Percentiles rank a stretch among this genome's conserved stretches.
phyloP scores from a whole-genome alignment of 2,888 invertebrate species.

The Eristalinus aeneus region DNA sequence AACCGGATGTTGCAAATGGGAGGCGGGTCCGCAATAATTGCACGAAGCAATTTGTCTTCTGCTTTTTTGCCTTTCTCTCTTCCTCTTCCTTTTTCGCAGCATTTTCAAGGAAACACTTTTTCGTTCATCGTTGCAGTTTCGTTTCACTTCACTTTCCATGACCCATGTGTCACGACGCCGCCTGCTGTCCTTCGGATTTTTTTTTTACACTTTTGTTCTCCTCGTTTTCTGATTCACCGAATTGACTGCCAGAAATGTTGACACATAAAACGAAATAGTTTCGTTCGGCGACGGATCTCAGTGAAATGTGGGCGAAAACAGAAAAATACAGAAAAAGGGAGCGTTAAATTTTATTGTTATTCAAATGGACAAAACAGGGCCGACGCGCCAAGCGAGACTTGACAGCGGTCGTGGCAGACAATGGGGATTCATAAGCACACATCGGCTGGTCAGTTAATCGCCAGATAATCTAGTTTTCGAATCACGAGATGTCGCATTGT shows the following conservation, averaged over 20 bases:
- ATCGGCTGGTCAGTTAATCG: not conserved
- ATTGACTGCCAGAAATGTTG: conserved; percentile 41
- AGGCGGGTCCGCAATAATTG: conserved; percentile 35
- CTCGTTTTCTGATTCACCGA: not conserved
- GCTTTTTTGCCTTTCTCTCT: not conserved
- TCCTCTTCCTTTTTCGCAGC: not conserved
- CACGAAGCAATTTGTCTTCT: conserved; percentile 40
- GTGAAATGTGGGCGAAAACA: conserved; percentile 5
- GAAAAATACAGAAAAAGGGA: conserved; percentile 22
- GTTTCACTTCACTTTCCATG: conserved; percentile 41
- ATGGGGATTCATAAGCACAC: not conserved
- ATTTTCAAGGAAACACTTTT: not conserved
- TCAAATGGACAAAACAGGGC: conserved; percentile 1
- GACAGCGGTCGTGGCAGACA: not conserved
- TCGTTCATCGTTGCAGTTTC: not conserved
- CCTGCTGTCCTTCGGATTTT: no score
- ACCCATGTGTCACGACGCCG: conserved; percentile 6
- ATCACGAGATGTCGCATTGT: not conserved
- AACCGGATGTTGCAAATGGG: conserved; percentile 65
- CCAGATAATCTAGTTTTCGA: not conserved
- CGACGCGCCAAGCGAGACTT: not conserved
- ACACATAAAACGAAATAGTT: conserved; percentile 7
- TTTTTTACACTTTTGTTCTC: not conserved
- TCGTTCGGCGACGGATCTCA: not conserved
- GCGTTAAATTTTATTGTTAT: conserved; percentile 12